Evolutionary conservation across 2,113 vertebrate genomes (phyloP).

Genomic region (Tringa solitaria): DNA sequence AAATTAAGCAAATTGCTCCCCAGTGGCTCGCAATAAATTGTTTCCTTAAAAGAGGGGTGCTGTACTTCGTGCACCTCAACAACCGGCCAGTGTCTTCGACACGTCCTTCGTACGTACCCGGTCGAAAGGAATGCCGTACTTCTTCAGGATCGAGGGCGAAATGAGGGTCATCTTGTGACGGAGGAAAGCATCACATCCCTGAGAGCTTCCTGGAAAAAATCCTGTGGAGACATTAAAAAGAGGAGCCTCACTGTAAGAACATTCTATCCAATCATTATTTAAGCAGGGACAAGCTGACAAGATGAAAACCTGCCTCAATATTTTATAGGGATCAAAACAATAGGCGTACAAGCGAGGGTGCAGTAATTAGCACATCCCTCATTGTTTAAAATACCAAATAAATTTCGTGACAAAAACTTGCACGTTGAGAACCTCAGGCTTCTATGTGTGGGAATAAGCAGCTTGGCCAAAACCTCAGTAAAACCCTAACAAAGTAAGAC

Average conservation of each 20-base stretch:
- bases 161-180: constrained; percentile 99
- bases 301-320: neutral
- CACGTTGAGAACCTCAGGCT: neutral
- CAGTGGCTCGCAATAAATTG: fast-evolving
- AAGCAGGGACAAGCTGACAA: neutral
- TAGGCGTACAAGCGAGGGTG: too few relatives aligned
- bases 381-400: neutral
- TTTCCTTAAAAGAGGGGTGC: neutral
- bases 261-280: neutral
- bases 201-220: constrained; percentile 96
- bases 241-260: neutral
- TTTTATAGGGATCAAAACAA: neutral
- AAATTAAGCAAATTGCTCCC: neutral
- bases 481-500: neutral
- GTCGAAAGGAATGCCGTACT: constrained; percentile 95
- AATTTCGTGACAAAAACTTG: neutral
- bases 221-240: constrained; percentile 70
- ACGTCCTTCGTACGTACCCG: constrained; percentile 75
- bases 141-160: constrained; percentile 96
- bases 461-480: neutral
- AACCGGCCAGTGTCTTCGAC: neutral
- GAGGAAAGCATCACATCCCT: constrained; percentile 97
- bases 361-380: neutral
- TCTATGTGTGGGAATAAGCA: neutral
- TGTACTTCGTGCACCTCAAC: neutral